Conservation (phyloP, 2,797 vertebrate genomes). For the Catamblyrhynchus diadema region DNA sequence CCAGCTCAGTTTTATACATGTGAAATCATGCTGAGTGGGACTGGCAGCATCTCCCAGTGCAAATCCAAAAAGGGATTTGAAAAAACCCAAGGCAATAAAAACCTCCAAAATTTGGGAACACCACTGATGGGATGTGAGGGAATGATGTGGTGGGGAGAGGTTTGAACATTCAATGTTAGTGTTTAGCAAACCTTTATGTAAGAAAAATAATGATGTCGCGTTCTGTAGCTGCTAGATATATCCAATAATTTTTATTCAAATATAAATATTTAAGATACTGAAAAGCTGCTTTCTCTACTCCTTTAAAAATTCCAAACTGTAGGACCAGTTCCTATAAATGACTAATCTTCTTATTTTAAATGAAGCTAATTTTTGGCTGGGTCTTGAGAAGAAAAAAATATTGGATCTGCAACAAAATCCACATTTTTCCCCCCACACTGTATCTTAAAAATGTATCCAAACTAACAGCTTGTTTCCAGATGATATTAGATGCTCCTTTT, state of each 20-base stretch:
- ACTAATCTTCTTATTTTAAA: slow-evolving; percentile 63
- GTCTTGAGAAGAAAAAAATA: slow-evolving; percentile 44
- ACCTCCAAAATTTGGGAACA: not conserved
- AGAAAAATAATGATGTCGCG: slow-evolving; percentile 32
- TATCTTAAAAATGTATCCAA: slow-evolving; percentile 53
- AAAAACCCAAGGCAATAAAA: not conserved
- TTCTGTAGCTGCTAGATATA: slow-evolving; percentile 9
- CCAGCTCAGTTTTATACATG: not conserved
- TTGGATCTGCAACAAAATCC: slow-evolving; percentile 39
- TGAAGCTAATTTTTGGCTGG: slow-evolving; percentile 60
- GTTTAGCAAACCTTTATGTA: not conserved
- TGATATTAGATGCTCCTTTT: slow-evolving; percentile 49
- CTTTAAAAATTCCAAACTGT: slow-evolving; percentile 42
- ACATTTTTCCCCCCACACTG: slow-evolving; percentile 13
- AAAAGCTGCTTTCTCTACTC: slow-evolving; percentile 22
- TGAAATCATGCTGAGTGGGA: slow-evolving; percentile 11
- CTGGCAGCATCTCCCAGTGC: not conserved
- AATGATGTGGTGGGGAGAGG: not conserved
- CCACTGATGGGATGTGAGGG: not conserved
- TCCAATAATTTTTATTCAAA: slow-evolving; percentile 27
- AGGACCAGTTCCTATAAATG: slow-evolving; percentile 61
- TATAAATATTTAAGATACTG: slow-evolving; percentile 63
- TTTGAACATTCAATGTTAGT: not conserved
- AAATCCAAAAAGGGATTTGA: not conserved
- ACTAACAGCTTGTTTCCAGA: slow-evolving; percentile 66